A percentile compares a stretch with the other conserved stretches of the same genome.
phyloP scores from a whole-genome alignment of 2,113 vertebrate genomes.

The Oxyruncus cristatus region DNA sequence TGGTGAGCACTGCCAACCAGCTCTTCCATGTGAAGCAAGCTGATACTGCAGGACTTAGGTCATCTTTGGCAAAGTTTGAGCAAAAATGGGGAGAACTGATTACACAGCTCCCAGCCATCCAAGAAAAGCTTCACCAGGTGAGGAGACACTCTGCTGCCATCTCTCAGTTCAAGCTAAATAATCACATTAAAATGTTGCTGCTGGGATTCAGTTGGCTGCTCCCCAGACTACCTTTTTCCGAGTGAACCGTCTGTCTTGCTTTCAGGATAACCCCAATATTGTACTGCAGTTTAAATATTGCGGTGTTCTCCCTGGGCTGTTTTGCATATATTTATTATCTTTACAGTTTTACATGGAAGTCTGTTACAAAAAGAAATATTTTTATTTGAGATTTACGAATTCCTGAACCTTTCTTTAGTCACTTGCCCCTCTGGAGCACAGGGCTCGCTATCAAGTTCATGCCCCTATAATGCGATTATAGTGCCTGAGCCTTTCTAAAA shows the following conservation, averaged over 20 bases:
- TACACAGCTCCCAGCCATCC: slow-evolving; percentile 72
- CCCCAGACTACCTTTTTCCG: not conserved
- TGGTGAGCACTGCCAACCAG: slow-evolving; percentile 78
- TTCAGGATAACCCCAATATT: slow-evolving; percentile 6
- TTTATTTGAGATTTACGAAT: not conserved
- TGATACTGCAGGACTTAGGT: slow-evolving; percentile 70
- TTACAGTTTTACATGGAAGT: slow-evolving; percentile 20
- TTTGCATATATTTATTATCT: not conserved
- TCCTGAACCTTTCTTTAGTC: not conserved
- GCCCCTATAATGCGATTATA: slow-evolving; percentile 25
- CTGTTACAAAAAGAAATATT: not conserved
- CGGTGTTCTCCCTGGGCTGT: not conserved
- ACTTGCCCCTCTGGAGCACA: not conserved
- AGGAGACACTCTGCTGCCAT: not conserved
- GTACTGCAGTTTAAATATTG: slow-evolving; percentile 57
- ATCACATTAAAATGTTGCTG: slow-evolving; percentile 6
- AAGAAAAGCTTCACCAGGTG: slow-evolving; percentile 86
- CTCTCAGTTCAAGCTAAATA: not conserved
- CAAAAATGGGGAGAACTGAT: slow-evolving; percentile 82
- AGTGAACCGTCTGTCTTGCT: slow-evolving; percentile 29
- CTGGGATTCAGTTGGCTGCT: slow-evolving; percentile 8
- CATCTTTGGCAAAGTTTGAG: slow-evolving; percentile 78
- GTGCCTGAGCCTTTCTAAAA: slow-evolving; percentile 49
- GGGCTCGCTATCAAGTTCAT: slow-evolving; percentile 37
- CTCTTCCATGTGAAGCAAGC: slow-evolving; percentile 79